A percentile compares a stretch with the other conserved stretches of the same genome.
Conservation (phyloP, 2,797 vertebrate genomes). For the Tragopan temminckii region DNA sequence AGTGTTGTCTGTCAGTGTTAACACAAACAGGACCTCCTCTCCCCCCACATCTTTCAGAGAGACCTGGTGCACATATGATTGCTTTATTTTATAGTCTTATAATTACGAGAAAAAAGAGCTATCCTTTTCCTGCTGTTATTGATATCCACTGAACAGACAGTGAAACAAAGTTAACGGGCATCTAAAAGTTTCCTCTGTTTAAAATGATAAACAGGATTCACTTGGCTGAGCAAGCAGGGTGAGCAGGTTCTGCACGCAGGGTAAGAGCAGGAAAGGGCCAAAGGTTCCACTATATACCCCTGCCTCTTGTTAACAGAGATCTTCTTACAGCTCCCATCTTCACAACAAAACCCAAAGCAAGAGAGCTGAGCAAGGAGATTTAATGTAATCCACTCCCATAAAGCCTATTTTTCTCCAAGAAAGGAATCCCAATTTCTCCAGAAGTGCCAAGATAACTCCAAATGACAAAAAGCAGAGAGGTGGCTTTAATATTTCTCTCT, state of each 20-base stretch:
- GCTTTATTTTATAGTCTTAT: conserved; percentile 20
- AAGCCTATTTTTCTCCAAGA: not conserved
- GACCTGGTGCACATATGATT: not conserved
- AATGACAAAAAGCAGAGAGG: not conserved
- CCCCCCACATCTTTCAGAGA: not conserved
- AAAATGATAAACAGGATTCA: conserved; percentile 20
- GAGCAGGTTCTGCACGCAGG: not conserved
- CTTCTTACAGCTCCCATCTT: not conserved
- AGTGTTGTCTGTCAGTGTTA: not conserved
- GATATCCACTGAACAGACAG: not conserved
- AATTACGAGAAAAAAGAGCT: not conserved
- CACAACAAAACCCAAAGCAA: not conserved
- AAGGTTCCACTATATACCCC: not conserved
- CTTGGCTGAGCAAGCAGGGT: not conserved
- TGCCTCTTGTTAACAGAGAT: not conserved
- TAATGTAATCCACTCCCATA: not conserved
- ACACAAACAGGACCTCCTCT: not conserved
- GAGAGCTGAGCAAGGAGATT: not conserved
- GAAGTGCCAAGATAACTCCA: not conserved
- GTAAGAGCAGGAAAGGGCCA: not conserved
- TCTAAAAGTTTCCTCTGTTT: not conserved
- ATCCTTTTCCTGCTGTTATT: not conserved
- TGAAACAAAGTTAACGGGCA: not conserved
- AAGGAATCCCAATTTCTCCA: not conserved
- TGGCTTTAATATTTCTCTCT: not conserved